Evolutionary conservation across 1,140 invertebrate genomes (phyloP).

Genomic region (Aphidius gifuensis): DNA sequence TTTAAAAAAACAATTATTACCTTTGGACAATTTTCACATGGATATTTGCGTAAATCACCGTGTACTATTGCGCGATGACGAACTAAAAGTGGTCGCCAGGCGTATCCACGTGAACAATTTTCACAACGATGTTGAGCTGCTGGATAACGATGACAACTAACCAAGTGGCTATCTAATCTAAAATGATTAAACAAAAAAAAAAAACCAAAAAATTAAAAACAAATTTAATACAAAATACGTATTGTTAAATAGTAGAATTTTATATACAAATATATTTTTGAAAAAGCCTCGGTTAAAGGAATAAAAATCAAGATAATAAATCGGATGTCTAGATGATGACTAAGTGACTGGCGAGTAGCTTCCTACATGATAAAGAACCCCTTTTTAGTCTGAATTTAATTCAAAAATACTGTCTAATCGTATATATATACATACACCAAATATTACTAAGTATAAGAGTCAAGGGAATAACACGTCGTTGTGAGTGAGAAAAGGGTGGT

Average conservation of each 20-base stretch:
- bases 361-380: slow-evolving; percentile 14
- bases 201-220: too few species aligned
- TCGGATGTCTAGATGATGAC: slow-evolving; percentile 22
- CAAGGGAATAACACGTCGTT: too few species aligned
- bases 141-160: slow-evolving; percentile 71
- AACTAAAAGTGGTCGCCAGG: slow-evolving; percentile 76
- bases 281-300: background rate
- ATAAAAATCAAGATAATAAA: slow-evolving; percentile 13
- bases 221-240: background rate
- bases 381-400: background rate
- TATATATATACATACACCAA: too few species aligned
- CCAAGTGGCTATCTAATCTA: slow-evolving; percentile 80
- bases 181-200: slow-evolving; percentile 35
- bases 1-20: slow-evolving; percentile 48
- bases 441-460: too few species aligned
- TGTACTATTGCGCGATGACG: slow-evolving; percentile 79
- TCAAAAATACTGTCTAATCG: too few species aligned
- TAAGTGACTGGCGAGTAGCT: slow-evolving; percentile 17
- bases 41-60: slow-evolving; percentile 75
- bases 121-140: slow-evolving; percentile 80
- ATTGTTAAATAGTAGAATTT: background rate
- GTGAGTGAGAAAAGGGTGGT: too few species aligned
- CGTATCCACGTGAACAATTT: slow-evolving; percentile 77
- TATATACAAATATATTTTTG: background rate
- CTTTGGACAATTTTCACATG: slow-evolving; percentile 93